Evolutionary conservation across 2,797 vertebrate genomes (phyloP).

Genomic region (Oreochromis mossambicus): DNA sequence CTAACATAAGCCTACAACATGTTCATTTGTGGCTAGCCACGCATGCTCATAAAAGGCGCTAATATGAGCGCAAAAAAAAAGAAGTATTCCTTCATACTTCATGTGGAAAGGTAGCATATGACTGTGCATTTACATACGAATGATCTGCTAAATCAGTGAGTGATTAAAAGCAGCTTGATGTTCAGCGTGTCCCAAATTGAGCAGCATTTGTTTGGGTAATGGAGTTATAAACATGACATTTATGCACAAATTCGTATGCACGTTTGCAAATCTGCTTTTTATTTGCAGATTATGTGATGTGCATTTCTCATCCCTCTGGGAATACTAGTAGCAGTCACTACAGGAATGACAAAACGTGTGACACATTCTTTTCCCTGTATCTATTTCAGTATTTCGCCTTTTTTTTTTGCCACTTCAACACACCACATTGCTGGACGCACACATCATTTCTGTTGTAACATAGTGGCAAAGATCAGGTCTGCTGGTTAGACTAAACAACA

Average conservation of each 20-base stretch:
- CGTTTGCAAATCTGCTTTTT: not conserved
- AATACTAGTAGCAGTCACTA: not conserved
- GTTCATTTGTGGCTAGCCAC: not conserved
- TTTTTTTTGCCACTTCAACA: not conserved
- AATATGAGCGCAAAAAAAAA: not conserved
- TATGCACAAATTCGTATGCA: not conserved
- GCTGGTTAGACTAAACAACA: constrained; percentile 96
- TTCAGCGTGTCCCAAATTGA: not conserved
- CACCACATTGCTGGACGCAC: not conserved
- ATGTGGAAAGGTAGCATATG: not conserved
- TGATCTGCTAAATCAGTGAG: not conserved
- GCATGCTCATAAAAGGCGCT: not conserved
- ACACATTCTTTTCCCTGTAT: not conserved
- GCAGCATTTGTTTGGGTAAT: not conserved
- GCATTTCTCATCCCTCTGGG: not conserved
- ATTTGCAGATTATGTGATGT: not conserved
- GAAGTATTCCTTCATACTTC: not conserved
- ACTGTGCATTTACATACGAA: not conserved
- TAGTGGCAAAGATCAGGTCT: constrained; percentile 86
- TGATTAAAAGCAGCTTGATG: not conserved
- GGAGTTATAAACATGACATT: not conserved
- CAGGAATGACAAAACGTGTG: not conserved
- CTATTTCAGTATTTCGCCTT: not conserved
- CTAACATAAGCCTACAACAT: not conserved
- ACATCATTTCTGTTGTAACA: constrained; percentile 80